Evolutionary conservation across 2,888 invertebrate species (phyloP).

Genomic region (Platynereis dumerilii): DNA sequence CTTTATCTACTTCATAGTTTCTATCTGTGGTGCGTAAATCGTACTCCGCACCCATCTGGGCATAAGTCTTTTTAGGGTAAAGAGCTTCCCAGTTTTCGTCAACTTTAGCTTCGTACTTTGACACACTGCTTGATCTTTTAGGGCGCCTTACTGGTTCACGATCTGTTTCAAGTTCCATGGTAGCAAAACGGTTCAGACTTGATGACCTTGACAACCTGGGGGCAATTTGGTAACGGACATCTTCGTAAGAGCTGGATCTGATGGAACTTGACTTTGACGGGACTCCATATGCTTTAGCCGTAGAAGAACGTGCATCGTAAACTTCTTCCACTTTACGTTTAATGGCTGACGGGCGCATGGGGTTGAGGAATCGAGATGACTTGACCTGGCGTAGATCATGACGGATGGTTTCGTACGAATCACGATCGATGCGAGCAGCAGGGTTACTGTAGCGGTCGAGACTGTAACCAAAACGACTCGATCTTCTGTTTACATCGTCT

Average conservation of each 20-base stretch:
- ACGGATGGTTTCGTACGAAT: not conserved
- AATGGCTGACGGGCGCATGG: not conserved
- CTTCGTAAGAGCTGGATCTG: not conserved
- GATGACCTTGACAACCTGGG: not conserved
- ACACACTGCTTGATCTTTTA: not conserved
- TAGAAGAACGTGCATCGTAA: not conserved
- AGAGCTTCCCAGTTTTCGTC: not conserved
- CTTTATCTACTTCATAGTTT: not conserved
- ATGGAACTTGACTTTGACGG: not conserved
- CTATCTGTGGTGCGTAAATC: not conserved
- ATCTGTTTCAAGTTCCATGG: not conserved
- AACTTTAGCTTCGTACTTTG: not conserved
- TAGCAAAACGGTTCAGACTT: not conserved
- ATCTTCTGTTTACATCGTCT: not conserved
- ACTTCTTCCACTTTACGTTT: conserved; percentile 7
- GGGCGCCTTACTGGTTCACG: not conserved
- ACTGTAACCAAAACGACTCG: not conserved
- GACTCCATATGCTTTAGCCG: not conserved
- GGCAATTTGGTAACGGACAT: not conserved
- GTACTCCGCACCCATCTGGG: not conserved
- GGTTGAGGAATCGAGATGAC: not conserved
- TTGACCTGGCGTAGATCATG: not conserved
- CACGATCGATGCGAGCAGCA: not conserved
- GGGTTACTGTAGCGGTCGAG: not conserved
- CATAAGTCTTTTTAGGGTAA: not conserved